Conservation (phyloP, 2,797 vertebrate species). For the Poecilia gillii region DNA sequence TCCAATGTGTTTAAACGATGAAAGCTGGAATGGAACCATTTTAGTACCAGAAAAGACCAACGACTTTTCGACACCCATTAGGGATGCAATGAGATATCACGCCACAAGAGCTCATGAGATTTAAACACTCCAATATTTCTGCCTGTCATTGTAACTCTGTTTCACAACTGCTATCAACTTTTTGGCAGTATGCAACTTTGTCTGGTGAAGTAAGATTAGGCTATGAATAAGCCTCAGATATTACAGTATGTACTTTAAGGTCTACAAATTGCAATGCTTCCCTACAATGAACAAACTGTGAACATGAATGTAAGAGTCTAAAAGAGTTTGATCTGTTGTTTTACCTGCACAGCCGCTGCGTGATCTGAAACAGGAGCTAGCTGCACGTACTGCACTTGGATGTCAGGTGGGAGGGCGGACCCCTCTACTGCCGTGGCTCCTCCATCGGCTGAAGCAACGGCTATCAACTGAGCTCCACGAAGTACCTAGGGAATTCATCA, state of each 20-base stretch:
- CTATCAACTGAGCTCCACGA: slow-evolving; percentile 95
- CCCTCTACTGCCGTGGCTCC: slow-evolving; percentile 87
- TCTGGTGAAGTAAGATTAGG: neutral
- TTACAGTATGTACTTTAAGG: neutral
- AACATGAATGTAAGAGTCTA: slow-evolving; percentile 8
- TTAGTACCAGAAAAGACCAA: neutral
- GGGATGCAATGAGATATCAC: neutral
- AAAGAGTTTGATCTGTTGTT: slow-evolving; percentile 11
- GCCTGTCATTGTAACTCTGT: neutral
- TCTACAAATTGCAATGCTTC: slow-evolving; percentile 12
- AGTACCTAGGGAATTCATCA: slow-evolving; percentile 83
- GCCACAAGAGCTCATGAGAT: neutral
- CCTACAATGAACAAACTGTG: slow-evolving; percentile 28
- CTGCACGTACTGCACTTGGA: slow-evolving; percentile 98
- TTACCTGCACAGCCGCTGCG: slow-evolving; percentile 86
- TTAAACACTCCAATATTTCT: neutral
- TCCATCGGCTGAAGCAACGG: slow-evolving; percentile 92
- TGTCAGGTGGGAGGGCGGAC: slow-evolving; percentile 91
- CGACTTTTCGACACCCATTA: neutral
- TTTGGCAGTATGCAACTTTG: neutral
- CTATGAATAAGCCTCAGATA: neutral
- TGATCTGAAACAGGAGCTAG: slow-evolving; percentile 93
- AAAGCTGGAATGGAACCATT: neutral
- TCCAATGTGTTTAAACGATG: neutral
- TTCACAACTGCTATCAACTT: neutral